Base-by-base conservation (phyloP, 2,113 vertebrate genomes). In the Mormoops blainvillei region DNA sequence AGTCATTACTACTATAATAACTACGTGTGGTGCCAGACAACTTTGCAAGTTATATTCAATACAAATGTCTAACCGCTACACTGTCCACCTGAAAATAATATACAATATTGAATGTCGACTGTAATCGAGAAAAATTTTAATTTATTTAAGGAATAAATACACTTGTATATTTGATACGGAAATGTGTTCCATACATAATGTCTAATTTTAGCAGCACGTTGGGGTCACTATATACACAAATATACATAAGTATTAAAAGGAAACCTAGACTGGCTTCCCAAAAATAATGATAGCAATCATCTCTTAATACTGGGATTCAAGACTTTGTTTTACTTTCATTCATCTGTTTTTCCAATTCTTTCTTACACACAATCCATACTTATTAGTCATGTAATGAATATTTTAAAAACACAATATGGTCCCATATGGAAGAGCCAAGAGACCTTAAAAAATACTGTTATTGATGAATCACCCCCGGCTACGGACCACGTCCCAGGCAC, bases 401-500 rank as follows among this genome's bases (percentile, higher is more conserved):
- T 48, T 61, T 61, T 50, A 61, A 33, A 77, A n/a, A 76, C 65
- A n/a, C 28, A 20, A 38, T 36, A 50, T 4, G 36, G 45, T 20
- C 56, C 28, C 58, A 31, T 1, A 65, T 13, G 58, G 50, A 65
- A 52, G 38, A 71, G 76, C 45, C 3, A 13, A 83, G n/a, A 24
- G 38, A 93, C 41, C 80, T 54, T 58, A 48, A 18, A 73, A 73
- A 73, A n/a, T 5, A n/a, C 8, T 5, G 24, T 5, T 19, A 10
- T 0, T 9, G 31, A 58, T 68, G 58, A 80, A 4, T 68, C 81
- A 48, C 4, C 28, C 26, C 3, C 31, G 45, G 54, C 76, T 16
- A 2, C 8, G n/a, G 6, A 10, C 48, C 8, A 1, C 0, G 4
- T 31, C 11, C 61, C 13, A 9, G 77, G 31, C 7, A 65, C 22